phyloP scores from a whole-genome alignment of 2,797 vertebrate genomes.

The Parambassis ranga region DNA sequence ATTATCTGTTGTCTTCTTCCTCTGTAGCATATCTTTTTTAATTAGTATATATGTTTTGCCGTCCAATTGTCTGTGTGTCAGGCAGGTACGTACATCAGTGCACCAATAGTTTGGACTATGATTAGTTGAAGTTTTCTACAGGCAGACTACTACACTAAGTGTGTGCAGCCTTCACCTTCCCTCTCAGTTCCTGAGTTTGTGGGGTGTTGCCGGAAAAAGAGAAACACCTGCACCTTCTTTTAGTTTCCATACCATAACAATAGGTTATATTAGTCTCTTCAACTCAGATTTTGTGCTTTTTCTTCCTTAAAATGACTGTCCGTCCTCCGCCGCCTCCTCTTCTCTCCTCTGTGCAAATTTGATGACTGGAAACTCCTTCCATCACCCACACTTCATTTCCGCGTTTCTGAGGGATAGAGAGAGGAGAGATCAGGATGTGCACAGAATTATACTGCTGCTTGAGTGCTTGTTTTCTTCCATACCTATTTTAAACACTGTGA shows the following conservation, averaged over 20 bases:
- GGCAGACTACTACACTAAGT: neutral
- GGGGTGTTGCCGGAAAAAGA: slow-evolving; percentile 31
- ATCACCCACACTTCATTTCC: slow-evolving; percentile 23
- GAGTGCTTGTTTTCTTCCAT: slow-evolving; percentile 14
- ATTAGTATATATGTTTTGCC: neutral
- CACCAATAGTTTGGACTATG: slow-evolving; percentile 25
- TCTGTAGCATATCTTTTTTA: neutral
- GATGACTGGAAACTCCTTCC: slow-evolving; percentile 24
- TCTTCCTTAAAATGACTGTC: slow-evolving; percentile 24
- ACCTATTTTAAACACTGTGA: slow-evolving; percentile 79
- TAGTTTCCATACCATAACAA: slow-evolving; percentile 21
- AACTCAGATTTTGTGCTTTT: slow-evolving; percentile 60
- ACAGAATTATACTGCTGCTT: neutral
- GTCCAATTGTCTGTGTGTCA: neutral
- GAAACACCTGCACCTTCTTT: slow-evolving; percentile 18
- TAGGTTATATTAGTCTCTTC: slow-evolving; percentile 23
- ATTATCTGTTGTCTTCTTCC: neutral
- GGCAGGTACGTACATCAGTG: slow-evolving; percentile 5
- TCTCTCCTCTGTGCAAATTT: slow-evolving; percentile 52
- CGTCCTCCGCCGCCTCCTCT: slow-evolving; percentile 1
- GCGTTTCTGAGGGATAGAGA: slow-evolving; percentile 42
- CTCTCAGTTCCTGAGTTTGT: slow-evolving; percentile 61
- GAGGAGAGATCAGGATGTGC: slow-evolving; percentile 5
- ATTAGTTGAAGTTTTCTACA: slow-evolving; percentile 6
- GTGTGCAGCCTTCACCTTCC: slow-evolving; percentile 1